These are phyloP conservation scores for Condylura cristata DNA, from an alignment of 2,113 vertebrate species.

Conservation along the genomic window DNA sequence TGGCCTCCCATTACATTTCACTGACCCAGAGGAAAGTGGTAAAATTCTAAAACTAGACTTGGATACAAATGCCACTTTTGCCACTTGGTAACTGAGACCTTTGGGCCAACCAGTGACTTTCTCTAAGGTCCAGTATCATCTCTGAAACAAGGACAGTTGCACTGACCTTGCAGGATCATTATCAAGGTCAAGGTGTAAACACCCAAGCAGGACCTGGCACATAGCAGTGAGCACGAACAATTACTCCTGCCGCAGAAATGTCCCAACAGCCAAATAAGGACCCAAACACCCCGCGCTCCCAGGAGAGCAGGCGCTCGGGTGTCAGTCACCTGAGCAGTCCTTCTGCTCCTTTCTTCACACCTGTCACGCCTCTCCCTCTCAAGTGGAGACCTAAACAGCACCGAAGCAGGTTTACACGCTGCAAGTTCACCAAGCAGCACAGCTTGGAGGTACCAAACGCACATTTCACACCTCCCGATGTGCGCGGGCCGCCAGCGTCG, in stretches of 20 bases:
- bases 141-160: not conserved
- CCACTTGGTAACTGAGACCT: not conserved
- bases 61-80: not conserved
- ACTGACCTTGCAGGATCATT: not conserved
- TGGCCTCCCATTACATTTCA: not conserved
- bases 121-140: not conserved
- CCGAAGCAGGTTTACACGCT: too few relatives aligned
- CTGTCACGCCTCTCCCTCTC: too few relatives aligned
- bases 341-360: too few relatives aligned
- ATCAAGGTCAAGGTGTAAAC: not conserved
- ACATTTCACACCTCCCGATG: too few relatives aligned
- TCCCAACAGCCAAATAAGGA: not conserved
- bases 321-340: too few relatives aligned
- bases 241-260: not conserved
- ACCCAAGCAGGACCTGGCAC: not conserved
- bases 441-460: too few relatives aligned
- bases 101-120: not conserved
- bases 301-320: not conserved
- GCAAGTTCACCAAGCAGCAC: too few relatives aligned
- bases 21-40: not conserved
- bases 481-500: too few relatives aligned
- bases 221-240: not conserved
- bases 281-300: rapidly evolving
- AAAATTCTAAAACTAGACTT: not conserved
- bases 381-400: too few relatives aligned